phyloP scores from a whole-genome alignment of 2,797 vertebrate species.

The Acrocephalus scirpaceus region DNA sequence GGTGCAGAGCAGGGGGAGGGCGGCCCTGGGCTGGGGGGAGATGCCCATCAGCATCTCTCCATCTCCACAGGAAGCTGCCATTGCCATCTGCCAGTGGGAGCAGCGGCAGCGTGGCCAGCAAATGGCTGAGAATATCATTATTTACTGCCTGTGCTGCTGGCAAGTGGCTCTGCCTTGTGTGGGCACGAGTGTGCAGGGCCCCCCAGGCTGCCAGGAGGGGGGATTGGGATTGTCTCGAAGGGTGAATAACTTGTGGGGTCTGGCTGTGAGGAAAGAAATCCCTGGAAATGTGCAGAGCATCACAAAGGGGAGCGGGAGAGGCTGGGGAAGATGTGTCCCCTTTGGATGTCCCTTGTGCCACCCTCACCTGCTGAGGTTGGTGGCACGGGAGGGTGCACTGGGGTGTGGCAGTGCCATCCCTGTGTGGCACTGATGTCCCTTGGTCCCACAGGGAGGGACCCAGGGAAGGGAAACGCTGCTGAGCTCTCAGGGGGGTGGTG shows the following conservation, averaged over 20 bases:
- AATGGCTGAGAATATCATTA: background rate
- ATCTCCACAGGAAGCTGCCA: background rate
- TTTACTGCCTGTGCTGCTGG: background rate
- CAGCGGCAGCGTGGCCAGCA: slow-evolving; percentile 29
- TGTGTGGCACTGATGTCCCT: background rate
- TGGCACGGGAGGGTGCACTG: background rate
- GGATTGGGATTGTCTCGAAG: accelerated
- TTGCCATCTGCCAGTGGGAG: slow-evolving; percentile 51
- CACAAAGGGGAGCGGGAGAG: background rate
- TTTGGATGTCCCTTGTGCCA: accelerated
- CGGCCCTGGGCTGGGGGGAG: background rate
- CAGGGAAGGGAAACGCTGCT: background rate
- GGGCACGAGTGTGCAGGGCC: background rate
- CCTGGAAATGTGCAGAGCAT: background rate
- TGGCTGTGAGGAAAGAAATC: background rate
- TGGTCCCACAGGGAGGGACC: background rate
- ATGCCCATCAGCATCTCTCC: slow-evolving; percentile 32
- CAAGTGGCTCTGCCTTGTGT: background rate
- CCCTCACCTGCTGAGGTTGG: background rate
- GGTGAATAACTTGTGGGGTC: background rate
- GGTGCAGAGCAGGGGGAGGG: background rate
- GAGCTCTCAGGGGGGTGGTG: background rate
- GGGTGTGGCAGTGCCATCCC: background rate
- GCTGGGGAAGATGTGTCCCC: background rate
- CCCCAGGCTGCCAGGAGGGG: background rate